Conservation (phyloP, 2,797 vertebrate species). For the Adelosebastes latens region DNA sequence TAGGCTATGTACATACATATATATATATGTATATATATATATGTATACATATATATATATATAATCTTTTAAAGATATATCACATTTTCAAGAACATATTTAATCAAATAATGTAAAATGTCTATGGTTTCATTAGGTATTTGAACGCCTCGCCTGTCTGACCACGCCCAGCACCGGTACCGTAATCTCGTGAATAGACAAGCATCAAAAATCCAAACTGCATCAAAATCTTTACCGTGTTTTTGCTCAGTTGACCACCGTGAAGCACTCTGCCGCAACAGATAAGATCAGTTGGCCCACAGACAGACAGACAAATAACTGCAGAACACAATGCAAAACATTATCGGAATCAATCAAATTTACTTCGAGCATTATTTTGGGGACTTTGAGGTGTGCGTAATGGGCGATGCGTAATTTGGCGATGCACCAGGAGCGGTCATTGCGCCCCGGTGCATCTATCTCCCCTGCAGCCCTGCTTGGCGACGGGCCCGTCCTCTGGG, state of each 20-base stretch:
- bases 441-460: no score
- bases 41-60: no score
- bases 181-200: neutral
- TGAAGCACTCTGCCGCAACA: no score
- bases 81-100: neutral
- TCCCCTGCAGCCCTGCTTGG: neutral
- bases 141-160: neutral
- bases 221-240: no score
- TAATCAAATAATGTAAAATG: neutral
- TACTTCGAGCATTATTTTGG: neutral
- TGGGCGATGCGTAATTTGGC: neutral
- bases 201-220: neutral
- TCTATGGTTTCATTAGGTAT: neutral
- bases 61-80: no score
- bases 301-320: neutral
- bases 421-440: no score
- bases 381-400: accelerated
- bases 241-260: no score
- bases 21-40: no score
- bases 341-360: neutral
- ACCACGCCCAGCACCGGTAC: neutral
- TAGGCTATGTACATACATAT: no score
- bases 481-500: neutral
- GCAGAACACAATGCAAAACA: neutral
- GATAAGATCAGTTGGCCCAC: no score